Base-by-base conservation (phyloP, 2,888 invertebrate genomes). In the Ormyrus rosae region DNA sequence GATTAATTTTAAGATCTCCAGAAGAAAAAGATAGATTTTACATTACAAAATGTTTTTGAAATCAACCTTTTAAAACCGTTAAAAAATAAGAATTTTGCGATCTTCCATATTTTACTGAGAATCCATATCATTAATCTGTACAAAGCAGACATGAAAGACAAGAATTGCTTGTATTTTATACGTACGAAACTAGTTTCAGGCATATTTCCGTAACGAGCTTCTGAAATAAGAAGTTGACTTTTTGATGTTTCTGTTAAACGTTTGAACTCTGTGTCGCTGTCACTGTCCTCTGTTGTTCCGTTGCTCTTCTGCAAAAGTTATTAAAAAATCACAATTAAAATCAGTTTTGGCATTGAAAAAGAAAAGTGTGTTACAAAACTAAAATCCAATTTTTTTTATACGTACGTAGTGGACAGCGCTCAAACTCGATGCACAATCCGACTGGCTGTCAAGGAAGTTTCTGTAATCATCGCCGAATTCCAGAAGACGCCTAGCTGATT, bases 391-490 rank as follows among this genome's bases (percentile, higher is more conserved):
- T 34, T 73, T 55, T 34, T 45, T 6, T 10, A 56, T 55, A 79
- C 82, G 75, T 50, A 81, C 78, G 45, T 73, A 68, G 63, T 78
- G 91, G 85, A 92, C 91, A 63, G 95, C 95, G 70, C 96, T 96
- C 83, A 95, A 92, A 81, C 95, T 95, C 83, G 96, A 96, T 91
- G 96, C 96, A 89, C 95, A 95, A 91, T 97, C 97, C 0, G 97
- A 97, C 88, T 97, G 97, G 83, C 97, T 97, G 92, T 97, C 97
- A 71, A 97, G 93, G 91, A 95, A 97, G 86, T 95, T 96, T 89
- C 97, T 93, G 91, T 97, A 97, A 91, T 97, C 97, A 90, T 97
- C 97, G 53, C 97, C 97, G 89, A 97, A 97, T 88, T 97, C 96
- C 84, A 97, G 91, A 19, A 97, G 92, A 82, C 94, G 93, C 80